phyloP scores from a whole-genome alignment of 1,140 invertebrate genomes.

The Brachionus rubens region DNA sequence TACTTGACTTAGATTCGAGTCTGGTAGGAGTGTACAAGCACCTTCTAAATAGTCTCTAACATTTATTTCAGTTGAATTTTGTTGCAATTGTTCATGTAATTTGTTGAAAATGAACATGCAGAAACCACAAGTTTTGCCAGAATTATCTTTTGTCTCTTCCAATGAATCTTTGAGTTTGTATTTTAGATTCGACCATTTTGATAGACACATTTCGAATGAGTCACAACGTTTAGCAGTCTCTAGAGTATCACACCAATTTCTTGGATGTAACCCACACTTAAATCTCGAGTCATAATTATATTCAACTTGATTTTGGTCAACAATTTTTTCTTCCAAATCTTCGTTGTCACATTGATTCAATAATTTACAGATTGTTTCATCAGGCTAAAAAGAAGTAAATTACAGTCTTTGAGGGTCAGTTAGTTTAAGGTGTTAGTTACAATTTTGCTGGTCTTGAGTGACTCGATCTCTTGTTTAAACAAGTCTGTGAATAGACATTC shows the following conservation, averaged over 20 bases:
- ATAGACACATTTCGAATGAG: neutral
- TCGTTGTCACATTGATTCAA: neutral
- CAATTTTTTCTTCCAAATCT: neutral
- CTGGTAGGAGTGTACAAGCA: constrained; percentile 26
- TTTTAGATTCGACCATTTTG: constrained; percentile 12
- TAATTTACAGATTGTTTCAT: constrained; percentile 9
- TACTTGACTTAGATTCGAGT: neutral
- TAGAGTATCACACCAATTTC: constrained; percentile 27
- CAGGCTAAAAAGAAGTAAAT: neutral
- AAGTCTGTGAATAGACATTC: neutral
- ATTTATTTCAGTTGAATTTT: constrained; percentile 38
- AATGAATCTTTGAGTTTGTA: neutral
- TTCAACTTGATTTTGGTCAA: neutral
- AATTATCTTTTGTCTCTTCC: neutral
- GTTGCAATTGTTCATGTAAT: neutral
- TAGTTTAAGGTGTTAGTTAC: neutral
- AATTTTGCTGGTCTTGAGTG: neutral
- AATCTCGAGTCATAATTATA: constrained; percentile 16
- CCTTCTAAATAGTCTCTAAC: constrained; percentile 35
- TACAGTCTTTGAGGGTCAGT: no score
- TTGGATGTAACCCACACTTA: constrained; percentile 25
- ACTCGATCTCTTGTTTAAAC: neutral
- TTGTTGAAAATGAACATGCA: constrained; percentile 38
- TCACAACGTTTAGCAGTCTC: constrained; percentile 36
- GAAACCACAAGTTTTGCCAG: constrained; percentile 23